A percentile compares a stretch with the other conserved stretches of the same genome.
Evolutionary conservation across 1,140 invertebrate genomes (phyloP).

Genomic region (Hormaphis cornu): DNA sequence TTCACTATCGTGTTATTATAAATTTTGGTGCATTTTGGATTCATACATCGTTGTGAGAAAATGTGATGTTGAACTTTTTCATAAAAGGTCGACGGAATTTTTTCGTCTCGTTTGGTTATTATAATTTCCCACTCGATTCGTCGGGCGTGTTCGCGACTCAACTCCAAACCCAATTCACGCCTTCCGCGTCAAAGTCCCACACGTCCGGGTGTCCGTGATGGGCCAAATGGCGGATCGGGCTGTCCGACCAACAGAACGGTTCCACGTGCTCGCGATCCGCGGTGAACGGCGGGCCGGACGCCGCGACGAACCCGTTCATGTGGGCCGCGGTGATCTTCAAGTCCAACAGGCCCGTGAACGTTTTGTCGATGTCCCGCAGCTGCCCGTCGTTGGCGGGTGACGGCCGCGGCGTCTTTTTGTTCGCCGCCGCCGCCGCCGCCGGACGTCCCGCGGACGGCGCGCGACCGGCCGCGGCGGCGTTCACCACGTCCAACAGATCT

Average conservation of each 20-base stretch:
- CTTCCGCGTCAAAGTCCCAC: slow-evolving; percentile 58
- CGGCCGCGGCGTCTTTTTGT: background rate
- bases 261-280: slow-evolving; percentile 25
- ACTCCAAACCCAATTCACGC: slow-evolving; percentile 48
- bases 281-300: slow-evolving; percentile 36
- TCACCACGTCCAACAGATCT: slow-evolving; percentile 43
- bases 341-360: slow-evolving; percentile 35
- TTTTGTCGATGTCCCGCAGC: background rate
- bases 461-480: background rate
- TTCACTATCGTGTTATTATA: too few species aligned
- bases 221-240: slow-evolving; percentile 50
- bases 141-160: too few species aligned
- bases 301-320: slow-evolving; percentile 31
- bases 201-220: slow-evolving; percentile 68
- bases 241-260: slow-evolving; percentile 65
- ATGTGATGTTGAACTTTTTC: too few species aligned
- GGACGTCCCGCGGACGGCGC: background rate
- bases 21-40: too few species aligned
- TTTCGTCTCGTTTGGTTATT: too few species aligned
- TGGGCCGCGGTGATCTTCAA: slow-evolving; percentile 34
- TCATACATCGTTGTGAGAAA: too few species aligned
- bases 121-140: too few species aligned
- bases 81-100: too few species aligned
- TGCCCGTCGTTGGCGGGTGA: background rate
- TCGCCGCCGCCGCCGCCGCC: background rate